Conservation (phyloP, 2,797 vertebrate species). For the Cossypha niveicapilla region DNA sequence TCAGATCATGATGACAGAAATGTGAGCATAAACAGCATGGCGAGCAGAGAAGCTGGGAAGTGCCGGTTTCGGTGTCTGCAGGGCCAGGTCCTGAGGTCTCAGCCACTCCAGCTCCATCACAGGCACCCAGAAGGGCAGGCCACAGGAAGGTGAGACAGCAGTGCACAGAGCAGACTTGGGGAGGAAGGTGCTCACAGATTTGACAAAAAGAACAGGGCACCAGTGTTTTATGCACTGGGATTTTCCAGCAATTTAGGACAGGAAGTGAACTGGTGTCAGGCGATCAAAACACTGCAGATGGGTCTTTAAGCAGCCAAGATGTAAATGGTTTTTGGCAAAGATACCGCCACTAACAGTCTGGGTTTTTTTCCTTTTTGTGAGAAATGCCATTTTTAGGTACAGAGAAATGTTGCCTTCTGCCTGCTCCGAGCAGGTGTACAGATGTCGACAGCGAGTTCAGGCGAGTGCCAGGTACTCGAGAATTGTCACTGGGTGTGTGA, state of each 20-base stretch:
- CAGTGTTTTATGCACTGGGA: background rate
- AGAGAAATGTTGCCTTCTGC: constrained; percentile 47
- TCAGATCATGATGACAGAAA: background rate
- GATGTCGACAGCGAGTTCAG: constrained; percentile 1
- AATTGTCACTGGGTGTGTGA: constrained; percentile 29
- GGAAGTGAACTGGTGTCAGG: constrained; percentile 31
- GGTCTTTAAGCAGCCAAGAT: constrained; percentile 49
- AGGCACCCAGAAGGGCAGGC: background rate
- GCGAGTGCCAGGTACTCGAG: constrained; percentile 24
- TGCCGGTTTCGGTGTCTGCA: background rate
- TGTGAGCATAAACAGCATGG: accelerated
- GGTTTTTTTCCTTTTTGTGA: background rate
- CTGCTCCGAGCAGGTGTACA: constrained; percentile 56
- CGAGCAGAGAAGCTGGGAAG: background rate
- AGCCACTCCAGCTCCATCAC: background rate
- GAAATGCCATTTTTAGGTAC: constrained; percentile 46
- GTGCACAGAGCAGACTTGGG: accelerated
- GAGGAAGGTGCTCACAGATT: background rate
- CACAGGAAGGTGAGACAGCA: background rate
- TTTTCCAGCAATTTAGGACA: constrained; percentile 46
- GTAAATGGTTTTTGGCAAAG: constrained; percentile 58
- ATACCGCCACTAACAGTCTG: background rate
- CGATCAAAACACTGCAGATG: constrained; percentile 41
- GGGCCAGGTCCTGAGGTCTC: background rate
- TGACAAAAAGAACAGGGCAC: accelerated